Percentiles rank a stretch among this genome's conserved stretches.
phyloP scores from a whole-genome alignment of 2,797 vertebrate species.

The Chromobotia macracanthus region DNA sequence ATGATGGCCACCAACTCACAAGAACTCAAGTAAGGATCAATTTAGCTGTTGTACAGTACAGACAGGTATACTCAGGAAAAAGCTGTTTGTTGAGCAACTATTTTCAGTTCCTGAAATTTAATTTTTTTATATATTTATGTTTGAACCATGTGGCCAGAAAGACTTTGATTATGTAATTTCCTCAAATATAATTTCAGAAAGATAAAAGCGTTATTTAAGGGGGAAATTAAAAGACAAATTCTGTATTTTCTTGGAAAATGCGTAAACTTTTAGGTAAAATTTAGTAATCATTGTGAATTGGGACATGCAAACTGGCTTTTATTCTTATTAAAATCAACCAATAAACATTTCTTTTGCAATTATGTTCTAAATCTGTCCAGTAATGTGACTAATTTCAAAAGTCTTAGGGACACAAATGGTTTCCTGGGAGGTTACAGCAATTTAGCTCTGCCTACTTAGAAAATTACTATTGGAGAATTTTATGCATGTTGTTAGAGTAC shows the following conservation, averaged over 20 bases:
- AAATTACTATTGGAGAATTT: not conserved
- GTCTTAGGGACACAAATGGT: no score
- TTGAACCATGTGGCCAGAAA: not conserved
- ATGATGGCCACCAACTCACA: slow-evolving; percentile 99
- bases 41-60: not conserved
- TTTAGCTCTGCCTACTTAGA: no score
- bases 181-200: not conserved
- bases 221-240: not conserved
- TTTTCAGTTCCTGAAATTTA: not conserved
- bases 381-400: no score
- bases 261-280: no score
- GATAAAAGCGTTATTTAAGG: not conserved
- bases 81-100: not conserved
- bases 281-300: no score
- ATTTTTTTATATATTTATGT: not conserved
- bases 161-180: not conserved
- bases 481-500: not conserved
- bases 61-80: not conserved
- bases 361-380: no score
- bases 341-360: no score
- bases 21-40: slow-evolving; percentile 98
- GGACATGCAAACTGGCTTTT: no score
- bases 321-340: no score
- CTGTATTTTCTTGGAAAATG: not conserved
- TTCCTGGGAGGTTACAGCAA: no score